phyloP scores from a whole-genome alignment of 2,797 vertebrate genomes.

The Syngnathus acus region DNA sequence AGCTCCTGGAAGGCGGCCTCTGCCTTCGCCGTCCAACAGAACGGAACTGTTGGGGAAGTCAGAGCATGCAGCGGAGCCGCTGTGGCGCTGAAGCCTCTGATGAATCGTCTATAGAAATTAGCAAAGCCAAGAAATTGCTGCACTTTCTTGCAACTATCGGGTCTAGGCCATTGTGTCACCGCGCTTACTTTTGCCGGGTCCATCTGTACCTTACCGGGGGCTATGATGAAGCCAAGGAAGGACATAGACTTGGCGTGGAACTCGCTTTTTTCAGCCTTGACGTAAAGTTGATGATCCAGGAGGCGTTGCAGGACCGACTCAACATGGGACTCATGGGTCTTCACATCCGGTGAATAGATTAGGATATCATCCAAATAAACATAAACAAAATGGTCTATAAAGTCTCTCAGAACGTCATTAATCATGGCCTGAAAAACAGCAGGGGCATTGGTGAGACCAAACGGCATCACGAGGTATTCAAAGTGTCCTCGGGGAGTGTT shows the following conservation, averaged over 20 bases:
- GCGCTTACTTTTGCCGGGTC: not conserved
- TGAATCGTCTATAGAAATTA: not conserved
- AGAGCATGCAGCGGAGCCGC: not conserved
- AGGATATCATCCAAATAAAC: too few relatives aligned
- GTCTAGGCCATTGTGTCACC: too few relatives aligned
- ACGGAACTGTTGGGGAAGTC: not conserved
- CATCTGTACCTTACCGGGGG: not conserved
- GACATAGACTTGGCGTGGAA: too few relatives aligned
- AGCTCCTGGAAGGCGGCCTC: not conserved
- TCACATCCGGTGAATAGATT: too few relatives aligned
- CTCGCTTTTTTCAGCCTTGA: too few relatives aligned
- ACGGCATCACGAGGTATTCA: not conserved
- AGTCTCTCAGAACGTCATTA: not conserved
- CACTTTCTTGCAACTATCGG: not conserved
- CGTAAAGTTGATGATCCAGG: not conserved
- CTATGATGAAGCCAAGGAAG: not conserved
- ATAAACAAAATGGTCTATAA: too few relatives aligned
- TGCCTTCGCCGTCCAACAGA: not conserved
- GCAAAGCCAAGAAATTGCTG: not conserved
- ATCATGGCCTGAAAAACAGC: not conserved
- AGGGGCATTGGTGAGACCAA: not conserved
- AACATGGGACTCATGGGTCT: not conserved
- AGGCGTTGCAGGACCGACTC: not conserved
- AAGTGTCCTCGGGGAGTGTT: too few relatives aligned
- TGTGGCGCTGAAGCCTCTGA: not conserved